These are phyloP conservation scores for Panzeria rudis DNA, from an alignment of 2,888 invertebrate species.

Conservation along the genomic window DNA sequence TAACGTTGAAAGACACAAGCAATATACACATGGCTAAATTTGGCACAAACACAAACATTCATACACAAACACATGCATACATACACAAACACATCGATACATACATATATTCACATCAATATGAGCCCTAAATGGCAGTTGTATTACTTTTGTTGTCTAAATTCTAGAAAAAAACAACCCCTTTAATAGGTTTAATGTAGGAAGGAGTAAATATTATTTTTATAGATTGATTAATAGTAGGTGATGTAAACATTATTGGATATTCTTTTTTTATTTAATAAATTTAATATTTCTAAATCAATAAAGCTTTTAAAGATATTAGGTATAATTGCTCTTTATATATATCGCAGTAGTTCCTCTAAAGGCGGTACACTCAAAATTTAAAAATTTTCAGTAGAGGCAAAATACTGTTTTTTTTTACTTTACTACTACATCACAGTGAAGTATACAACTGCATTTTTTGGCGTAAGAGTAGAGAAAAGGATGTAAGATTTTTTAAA, in stretches of 20 bases:
- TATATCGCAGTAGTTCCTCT: no score
- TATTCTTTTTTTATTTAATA: neutral
- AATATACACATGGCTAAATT: constrained; percentile 6
- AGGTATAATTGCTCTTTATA: no score
- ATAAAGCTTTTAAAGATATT: neutral
- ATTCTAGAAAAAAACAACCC: constrained; percentile 3
- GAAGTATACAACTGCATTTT: no score
- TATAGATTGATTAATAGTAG: neutral
- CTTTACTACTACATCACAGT: no score
- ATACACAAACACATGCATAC: neutral
- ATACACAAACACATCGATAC: neutral
- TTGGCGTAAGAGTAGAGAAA: no score
- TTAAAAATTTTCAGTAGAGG: no score
- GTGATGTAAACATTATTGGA: neutral
- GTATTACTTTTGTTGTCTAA: neutral
- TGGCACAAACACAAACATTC: neutral
- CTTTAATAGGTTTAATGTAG: neutral
- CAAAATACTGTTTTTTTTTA: no score
- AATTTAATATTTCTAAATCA: neutral
- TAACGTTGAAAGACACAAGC: neutral
- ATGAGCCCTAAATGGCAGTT: neutral
- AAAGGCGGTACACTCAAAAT: no score
- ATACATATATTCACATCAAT: neutral
- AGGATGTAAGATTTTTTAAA: no score
- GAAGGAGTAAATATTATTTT: neutral